Evolutionary conservation across 2,797 vertebrate genomes (phyloP), one percentile per base, ranked within the genome.

Genomic region (Neostethus bicornis): DNA sequence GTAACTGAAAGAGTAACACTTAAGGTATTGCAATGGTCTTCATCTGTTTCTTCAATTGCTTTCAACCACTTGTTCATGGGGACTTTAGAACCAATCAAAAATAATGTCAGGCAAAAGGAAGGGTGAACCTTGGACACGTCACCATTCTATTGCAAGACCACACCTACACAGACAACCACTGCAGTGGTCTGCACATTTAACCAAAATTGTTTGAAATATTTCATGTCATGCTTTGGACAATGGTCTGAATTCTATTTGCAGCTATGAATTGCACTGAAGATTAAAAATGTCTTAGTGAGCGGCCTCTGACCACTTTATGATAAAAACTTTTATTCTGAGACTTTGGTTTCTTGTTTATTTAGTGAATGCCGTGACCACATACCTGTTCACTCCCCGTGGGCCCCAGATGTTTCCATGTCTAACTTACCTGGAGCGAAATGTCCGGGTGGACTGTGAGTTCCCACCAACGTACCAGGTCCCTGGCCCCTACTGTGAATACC

Each of bases 391-490:
- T 0, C 91, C 92, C 3, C 85, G 87, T 0, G 92, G 92, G 26
- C 92, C 92, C 26, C 92, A 93, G 83, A 91, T 93, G 85, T 93
- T 88, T 53, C 84, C 92, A 0, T 93, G 92, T 75, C 70, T 93
- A 11, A 93, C 91, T 5, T 92, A 92, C 77, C 52, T 92, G 73
- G 92, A 93, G 83, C 68, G 69, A 39, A 91, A 93, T 44, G 83
- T 93, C 19, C 75, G 90, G 50, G 90, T 93, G 39, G 92, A 93
- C 74, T 93, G 92, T 21, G 91, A 92, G 82, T 93, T 93, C 51
- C 91, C 87, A 0, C 55, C 74, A 34, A 87, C 81, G 23, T 55
- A 91, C 46, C 77, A 90, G 66, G 73, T 87, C n/a, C 89, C 90
- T 0, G 91, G 91, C 0, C 92, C 91, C 2, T 93, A 90, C 87